Evolutionary conservation across 2,888 invertebrate species (phyloP).

Genomic region (Merodon equestris): DNA sequence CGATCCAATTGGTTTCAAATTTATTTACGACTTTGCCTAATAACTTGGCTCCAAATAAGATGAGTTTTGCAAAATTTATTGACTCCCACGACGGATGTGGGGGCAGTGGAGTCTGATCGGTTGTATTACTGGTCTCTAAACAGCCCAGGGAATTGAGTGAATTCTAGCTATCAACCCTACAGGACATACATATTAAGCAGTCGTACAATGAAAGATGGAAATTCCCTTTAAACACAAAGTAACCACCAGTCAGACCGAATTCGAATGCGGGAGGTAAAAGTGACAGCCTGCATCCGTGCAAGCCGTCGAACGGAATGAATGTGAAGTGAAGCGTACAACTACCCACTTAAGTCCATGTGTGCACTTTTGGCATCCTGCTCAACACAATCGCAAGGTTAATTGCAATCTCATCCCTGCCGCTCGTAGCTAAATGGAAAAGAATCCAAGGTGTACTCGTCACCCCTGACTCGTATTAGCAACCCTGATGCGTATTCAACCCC

Average conservation of each 20-base stretch:
- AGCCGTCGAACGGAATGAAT: constrained; percentile 15
- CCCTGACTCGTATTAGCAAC: constrained; percentile 8
- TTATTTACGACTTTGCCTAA: constrained; percentile 27
- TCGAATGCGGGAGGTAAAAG: neutral
- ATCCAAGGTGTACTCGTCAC: constrained; percentile 43
- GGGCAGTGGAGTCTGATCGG: neutral
- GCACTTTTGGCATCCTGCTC: constrained; percentile 58
- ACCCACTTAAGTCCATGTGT: constrained; percentile 68
- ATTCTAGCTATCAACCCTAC: too few relatives aligned
- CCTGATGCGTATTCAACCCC: constrained; percentile 34
- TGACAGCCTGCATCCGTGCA: constrained; percentile 13
- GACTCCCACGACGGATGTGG: neutral
- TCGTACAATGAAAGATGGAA: neutral
- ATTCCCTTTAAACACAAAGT: constrained; percentile 12
- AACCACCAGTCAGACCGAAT: constrained; percentile 16
- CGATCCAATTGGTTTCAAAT: constrained; percentile 41
- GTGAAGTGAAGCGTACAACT: constrained; percentile 63
- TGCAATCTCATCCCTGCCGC: constrained; percentile 44
- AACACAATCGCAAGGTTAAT: constrained; percentile 66
- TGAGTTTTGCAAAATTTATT: neutral
- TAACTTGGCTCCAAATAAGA: constrained; percentile 2
- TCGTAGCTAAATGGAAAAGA: constrained; percentile 24
- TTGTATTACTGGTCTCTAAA: constrained; percentile 1
- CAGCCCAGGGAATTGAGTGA: too few relatives aligned
- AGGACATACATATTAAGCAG: too few relatives aligned